These are phyloP conservation scores for Oxygymnocypris stewartii DNA, from an alignment of 2,113 vertebrate genomes.

Conservation along the genomic window DNA sequence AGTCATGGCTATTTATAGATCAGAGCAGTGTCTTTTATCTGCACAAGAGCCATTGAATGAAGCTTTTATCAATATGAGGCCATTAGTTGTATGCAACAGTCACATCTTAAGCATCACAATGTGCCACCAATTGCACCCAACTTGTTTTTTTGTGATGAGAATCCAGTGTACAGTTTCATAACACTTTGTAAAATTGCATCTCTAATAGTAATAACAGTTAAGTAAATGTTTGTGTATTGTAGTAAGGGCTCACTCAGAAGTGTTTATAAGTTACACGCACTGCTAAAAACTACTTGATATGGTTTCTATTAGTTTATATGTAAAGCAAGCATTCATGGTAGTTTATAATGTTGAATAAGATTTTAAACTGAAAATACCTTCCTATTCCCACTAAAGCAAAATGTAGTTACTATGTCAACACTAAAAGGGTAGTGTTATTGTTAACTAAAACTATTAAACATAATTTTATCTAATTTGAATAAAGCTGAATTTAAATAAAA, in stretches of 20 bases:
- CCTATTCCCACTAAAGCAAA: neutral
- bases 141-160: neutral
- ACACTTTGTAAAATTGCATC: neutral
- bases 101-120: conserved; percentile 21
- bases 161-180: neutral
- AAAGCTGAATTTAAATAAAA: neutral
- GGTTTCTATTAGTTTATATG: neutral
- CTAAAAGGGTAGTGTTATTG: neutral
- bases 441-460: neutral
- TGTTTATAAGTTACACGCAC: neutral
- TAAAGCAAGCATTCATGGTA: neutral
- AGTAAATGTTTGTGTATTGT: neutral
- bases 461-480: neutral
- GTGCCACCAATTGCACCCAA: neutral
- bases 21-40: conserved; percentile 19
- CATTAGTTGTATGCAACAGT: neutral
- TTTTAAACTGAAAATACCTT: neutral
- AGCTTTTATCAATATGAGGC: neutral
- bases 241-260: neutral
- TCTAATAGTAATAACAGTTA: neutral
- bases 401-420: neutral
- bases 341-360: neutral
- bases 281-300: neutral
- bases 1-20: conserved; percentile 28
- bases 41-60: neutral